Base-by-base conservation (phyloP, 2,888 invertebrate species). In the Papilio demoleus region DNA sequence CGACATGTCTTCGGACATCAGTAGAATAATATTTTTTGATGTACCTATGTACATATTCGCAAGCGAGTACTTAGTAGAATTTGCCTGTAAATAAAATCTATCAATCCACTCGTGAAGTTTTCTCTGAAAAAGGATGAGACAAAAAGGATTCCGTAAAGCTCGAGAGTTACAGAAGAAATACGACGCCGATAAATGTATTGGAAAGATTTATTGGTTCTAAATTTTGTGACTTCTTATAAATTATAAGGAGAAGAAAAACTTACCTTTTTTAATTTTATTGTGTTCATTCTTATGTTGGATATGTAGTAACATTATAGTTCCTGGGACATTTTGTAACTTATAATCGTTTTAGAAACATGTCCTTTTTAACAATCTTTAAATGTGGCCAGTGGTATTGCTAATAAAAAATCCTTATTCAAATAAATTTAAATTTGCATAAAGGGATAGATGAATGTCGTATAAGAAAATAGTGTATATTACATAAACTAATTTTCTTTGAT, bases 191-290 rank as follows among this genome's bases (percentile, higher is more conserved):
- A 68, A 68, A 63, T 68, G 68, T 63, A 45, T 68, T 68, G 42
- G 68, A 63, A 68, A 56, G 68, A 68, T 68, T 68, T 68, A 68
- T 68, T 53, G 24, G 36, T 40, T 63, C 38, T 36, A 68, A 68
- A 68, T 63, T 63, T 68, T 68, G 50, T 60, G 50, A 60, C 50
- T 67, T 40, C 56, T 42, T 53, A 14, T 61, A 42, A 60, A 42
- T 66, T 66, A 22, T 60, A 40, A 24, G 19, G 38, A 27, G 27
- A 53, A 64, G 9, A 36, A 14, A 24, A 27, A 27, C 40, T 9
- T 40, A 24, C n/a, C n/a, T 38, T 45, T 61, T 45, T 61, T 27
- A 4, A n/a, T 19, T 27, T 27, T 22, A 19, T 12, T 22, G 24
- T n/a, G n/a, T n/a, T n/a, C n/a, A n/a, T n/a, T n/a, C n/a, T n/a